phyloP scores from a whole-genome alignment of 2,888 invertebrate species.

The Clusia tigrina region DNA sequence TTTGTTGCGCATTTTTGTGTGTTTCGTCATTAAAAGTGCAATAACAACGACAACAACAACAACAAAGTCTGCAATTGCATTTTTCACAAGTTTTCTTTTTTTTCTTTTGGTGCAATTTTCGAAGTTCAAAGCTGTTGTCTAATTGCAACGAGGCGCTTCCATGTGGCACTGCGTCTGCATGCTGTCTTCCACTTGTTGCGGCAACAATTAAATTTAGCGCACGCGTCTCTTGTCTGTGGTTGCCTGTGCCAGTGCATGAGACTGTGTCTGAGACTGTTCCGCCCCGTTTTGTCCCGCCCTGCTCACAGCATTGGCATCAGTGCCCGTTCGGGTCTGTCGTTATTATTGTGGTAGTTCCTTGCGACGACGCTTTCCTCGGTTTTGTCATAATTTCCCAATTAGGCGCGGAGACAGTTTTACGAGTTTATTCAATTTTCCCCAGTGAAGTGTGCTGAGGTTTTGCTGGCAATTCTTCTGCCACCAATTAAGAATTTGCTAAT shows the following conservation, averaged over 20 bases:
- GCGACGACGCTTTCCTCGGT: neutral
- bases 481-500: neutral
- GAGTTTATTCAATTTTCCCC: slow-evolving; percentile 1
- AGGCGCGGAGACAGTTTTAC: neutral
- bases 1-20: neutral
- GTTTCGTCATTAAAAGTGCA: neutral
- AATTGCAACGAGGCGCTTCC: neutral
- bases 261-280: too few relatives aligned
- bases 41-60: neutral
- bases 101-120: slow-evolving; percentile 2
- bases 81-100: too few relatives aligned
- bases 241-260: too few relatives aligned
- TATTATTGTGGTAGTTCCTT: neutral
- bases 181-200: neutral
- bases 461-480: too few relatives aligned
- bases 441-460: neutral
- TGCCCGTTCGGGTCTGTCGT: neutral
- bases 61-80: neutral
- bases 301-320: too few relatives aligned
- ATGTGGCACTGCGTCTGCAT: neutral
- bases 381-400: slow-evolving; percentile 1
- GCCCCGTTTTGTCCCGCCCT: too few relatives aligned
- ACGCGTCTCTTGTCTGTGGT: neutral
- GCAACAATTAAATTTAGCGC: slow-evolving; percentile 1
- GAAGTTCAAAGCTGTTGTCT: neutral